Percentiles rank a stretch among this genome's conserved stretches.
Conservation (phyloP, 2,888 invertebrate genomes). For the Hypsopygia costalis region DNA sequence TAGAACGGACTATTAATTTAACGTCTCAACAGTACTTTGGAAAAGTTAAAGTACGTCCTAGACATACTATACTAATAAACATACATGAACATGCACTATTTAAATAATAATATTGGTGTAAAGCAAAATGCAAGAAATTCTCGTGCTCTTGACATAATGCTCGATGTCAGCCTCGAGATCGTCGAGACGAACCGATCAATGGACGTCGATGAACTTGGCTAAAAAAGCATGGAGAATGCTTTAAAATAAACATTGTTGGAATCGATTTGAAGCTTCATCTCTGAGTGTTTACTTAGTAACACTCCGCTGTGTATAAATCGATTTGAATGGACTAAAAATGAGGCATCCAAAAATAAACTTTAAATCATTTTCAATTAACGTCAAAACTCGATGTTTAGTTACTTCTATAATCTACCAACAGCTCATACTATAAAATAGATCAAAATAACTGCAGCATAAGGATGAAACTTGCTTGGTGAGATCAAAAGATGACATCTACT, state of each 20-base stretch:
- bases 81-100: conserved; percentile 22
- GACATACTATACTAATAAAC: conserved; percentile 15
- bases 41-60: not conserved
- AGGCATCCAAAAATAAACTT: conserved; percentile 28
- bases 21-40: too few species aligned
- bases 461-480: conserved; percentile 1
- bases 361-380: conserved; percentile 15
- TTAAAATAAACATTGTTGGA: conserved; percentile 69
- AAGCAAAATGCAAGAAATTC: conserved; percentile 38
- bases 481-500: conserved; percentile 47
- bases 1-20: too few species aligned
- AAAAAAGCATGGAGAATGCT: conserved; percentile 65
- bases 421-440: not conserved
- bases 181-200: conserved; percentile 46
- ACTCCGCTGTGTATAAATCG: conserved; percentile 69
- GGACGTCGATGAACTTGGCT: conserved; percentile 54
- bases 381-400: conserved; percentile 12
- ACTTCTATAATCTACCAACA: conserved; percentile 1
- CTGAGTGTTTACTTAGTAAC: conserved; percentile 74
- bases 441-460: not conserved
- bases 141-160: conserved; percentile 46
- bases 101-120: conserved; percentile 43
- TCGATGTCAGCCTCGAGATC: conserved; percentile 47
- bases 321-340: conserved; percentile 39
- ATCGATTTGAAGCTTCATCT: conserved; percentile 67